Conservation (phyloP, 1,140 invertebrate species). For the Philaenus spumarius region DNA sequence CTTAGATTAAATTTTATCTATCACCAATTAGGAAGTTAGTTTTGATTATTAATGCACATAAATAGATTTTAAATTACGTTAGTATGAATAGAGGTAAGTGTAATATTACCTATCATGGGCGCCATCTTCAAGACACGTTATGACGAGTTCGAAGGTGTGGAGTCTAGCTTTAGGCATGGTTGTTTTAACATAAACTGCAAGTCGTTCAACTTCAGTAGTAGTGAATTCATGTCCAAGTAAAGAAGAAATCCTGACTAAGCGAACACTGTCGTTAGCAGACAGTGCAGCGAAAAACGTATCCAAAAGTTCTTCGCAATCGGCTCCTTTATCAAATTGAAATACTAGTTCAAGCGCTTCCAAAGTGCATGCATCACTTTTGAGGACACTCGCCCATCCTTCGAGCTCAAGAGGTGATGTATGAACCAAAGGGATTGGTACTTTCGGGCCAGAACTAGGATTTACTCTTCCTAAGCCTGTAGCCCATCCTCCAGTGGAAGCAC, state of each 20-base stretch:
- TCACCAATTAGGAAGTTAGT: too few relatives aligned
- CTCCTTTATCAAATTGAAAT: conserved; percentile 43
- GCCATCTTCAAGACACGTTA: conserved; percentile 45
- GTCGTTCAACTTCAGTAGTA: conserved; percentile 38
- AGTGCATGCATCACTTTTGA: conserved; percentile 40
- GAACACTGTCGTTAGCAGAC: conserved; percentile 42
- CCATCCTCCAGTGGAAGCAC: conserved; percentile 14
- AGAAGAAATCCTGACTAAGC: conserved; percentile 42
- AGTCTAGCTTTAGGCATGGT: conserved; percentile 42
- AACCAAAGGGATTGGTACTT: conserved; percentile 38
- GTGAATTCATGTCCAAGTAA: conserved; percentile 44
- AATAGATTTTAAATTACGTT: too few relatives aligned
- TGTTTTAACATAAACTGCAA: conserved; percentile 42
- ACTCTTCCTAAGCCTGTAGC: conserved; percentile 3
- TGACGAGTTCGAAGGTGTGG: conserved; percentile 45
- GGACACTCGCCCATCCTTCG: conserved; percentile 43
- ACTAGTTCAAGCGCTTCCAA: conserved; percentile 44
- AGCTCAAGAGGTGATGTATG: conserved; percentile 42
- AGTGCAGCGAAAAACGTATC: conserved; percentile 43
- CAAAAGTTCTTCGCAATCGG: conserved; percentile 37
- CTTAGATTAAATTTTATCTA: not conserved
- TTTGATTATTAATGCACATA: too few relatives aligned
- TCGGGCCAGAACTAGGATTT: conserved; percentile 27
- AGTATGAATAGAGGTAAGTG: too few relatives aligned
- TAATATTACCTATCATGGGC: conserved; percentile 43